Evolutionary conservation across 2,888 invertebrate species (phyloP).

Genomic region (Tetranychus truncatus): DNA sequence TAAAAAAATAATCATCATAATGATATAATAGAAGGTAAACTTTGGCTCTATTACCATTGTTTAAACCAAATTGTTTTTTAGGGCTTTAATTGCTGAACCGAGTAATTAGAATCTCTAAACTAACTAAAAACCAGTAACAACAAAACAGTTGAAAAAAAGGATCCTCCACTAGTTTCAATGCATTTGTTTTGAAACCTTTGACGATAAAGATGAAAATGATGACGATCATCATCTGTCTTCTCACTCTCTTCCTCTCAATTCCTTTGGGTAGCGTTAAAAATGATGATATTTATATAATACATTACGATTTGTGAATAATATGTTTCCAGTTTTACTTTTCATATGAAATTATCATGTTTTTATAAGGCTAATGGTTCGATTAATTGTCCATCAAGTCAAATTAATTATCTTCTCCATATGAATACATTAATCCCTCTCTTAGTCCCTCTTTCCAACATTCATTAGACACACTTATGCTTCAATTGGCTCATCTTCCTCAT

Average conservation of each 20-base stretch:
- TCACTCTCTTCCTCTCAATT: background rate
- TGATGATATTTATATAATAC: background rate
- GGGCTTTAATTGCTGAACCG: background rate
- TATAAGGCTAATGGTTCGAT: background rate
- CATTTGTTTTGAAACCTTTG: background rate
- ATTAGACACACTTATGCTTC: background rate
- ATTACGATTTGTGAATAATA: no score
- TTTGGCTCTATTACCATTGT: no score
- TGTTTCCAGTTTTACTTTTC: no score
- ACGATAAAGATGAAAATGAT: background rate
- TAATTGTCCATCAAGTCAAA: background rate
- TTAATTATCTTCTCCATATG: background rate
- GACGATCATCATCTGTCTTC: background rate
- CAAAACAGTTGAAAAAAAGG: no score
- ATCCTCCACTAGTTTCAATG: no score
- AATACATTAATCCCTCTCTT: background rate
- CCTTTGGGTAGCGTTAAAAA: background rate
- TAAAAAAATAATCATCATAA: background rate
- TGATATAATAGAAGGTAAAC: background rate
- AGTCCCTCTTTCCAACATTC: background rate
- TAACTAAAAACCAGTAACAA: background rate
- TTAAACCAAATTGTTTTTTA: background rate
- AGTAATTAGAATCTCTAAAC: background rate
- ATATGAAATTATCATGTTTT: no score
- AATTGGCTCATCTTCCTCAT: background rate